Evolutionary conservation across 2,113 vertebrate species (phyloP), one percentile per base, ranked within the genome.

Genomic region (Dicrurus megarhynchus): DNA sequence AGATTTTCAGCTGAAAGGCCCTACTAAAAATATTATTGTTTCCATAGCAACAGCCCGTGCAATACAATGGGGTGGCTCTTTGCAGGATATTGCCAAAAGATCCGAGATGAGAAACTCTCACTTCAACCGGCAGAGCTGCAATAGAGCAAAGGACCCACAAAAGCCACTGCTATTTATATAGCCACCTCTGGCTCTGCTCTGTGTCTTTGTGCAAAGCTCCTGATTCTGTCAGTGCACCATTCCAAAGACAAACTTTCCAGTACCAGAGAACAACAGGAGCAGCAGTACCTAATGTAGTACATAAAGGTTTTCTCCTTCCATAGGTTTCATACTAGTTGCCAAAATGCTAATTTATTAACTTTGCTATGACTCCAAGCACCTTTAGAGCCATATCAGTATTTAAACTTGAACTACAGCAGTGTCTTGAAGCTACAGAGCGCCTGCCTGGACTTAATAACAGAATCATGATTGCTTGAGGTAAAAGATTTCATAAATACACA

Each of bases 1-100:
- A 89, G 86, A n/a, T 92, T 88, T 93, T 82, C 91, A 44, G 68
- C 86, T 60, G 56, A 95, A 93, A 95, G 47, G 90, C 79, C 41
- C 52, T 23, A 69, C 93, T 95, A 88, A 96, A 97, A 97, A 91
- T 97, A 96, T 92, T 94, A 35, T 56, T 35, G 95, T 90, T 95
- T 26, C 95, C 93, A 90, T 77, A 71, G 96, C 30, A 87, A 97
- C 87, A 52, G 88, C 32, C 73, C 27, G 35, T 61, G 81, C 24
- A 24, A 44, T 93, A 96, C 81, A 95, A 92, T 84, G 87, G 90
- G 28, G 46, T 9, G 74, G 78, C 74, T 96, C 70, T 83, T 67
- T 4, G 67, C 91, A 80, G 81, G 91, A 70, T 93, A 91, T 76
- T 84, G 92, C 91, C 68, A 47, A 64, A 81, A 87, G 95, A 89